These are phyloP conservation scores for Brienomyrus longianalis DNA, from an alignment of 2,113 vertebrate species.

Conservation along the genomic window DNA sequence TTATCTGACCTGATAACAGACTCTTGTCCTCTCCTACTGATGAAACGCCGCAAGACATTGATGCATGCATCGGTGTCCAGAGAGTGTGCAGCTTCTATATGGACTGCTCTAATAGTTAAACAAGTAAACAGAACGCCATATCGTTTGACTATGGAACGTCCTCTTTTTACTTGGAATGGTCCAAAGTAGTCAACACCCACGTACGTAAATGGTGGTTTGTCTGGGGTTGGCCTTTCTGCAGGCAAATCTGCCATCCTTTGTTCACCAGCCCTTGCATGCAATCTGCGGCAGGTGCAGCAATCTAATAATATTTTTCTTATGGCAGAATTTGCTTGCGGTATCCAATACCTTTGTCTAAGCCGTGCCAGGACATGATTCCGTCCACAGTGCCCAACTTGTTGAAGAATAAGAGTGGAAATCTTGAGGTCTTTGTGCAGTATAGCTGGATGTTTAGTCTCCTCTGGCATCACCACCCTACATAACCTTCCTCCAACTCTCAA, in stretches of 20 bases:
- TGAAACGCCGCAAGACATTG: too few relatives aligned
- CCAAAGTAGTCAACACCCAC: too few relatives aligned
- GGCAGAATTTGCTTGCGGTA: neutral
- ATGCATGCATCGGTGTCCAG: too few relatives aligned
- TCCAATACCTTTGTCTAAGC: slow-evolving; percentile 4
- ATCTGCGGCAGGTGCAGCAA: neutral
- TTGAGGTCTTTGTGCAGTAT: neutral
- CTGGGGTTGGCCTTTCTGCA: too few relatives aligned
- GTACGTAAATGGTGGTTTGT: too few relatives aligned
- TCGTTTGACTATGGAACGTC: too few relatives aligned
- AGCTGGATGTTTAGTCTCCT: neutral
- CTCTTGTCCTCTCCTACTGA: neutral
- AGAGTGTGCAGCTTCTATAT: too few relatives aligned
- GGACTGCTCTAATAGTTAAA: too few relatives aligned
- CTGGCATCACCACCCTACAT: too few relatives aligned
- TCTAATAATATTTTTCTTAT: neutral
- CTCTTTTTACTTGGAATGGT: too few relatives aligned
- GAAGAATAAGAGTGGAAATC: neutral
- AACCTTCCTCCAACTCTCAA: too few relatives aligned
- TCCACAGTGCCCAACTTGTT: neutral
- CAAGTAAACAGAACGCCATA: too few relatives aligned
- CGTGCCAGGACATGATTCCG: neutral
- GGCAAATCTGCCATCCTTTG: slow-evolving; percentile 3
- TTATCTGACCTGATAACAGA: slow-evolving; percentile 4
- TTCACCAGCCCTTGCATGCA: neutral